These are phyloP conservation scores for Drosophila bocki DNA, from an alignment of 1,140 invertebrate genomes.

Conservation along the genomic window DNA sequence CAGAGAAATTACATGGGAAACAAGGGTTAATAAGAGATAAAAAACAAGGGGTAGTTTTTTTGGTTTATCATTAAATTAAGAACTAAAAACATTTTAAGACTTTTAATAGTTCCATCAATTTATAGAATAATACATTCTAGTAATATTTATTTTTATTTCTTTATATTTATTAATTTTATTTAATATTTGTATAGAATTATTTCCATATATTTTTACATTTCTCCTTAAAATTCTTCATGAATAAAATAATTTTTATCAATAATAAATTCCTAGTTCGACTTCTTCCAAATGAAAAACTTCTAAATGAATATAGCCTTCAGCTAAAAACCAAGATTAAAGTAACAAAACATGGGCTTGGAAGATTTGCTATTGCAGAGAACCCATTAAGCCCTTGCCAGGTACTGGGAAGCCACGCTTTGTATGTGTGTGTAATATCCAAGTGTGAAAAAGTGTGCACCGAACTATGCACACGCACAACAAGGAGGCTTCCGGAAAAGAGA, in stretches of 20 bases:
- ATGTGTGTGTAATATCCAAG: conserved; percentile 35
- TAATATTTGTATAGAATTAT: too few species aligned
- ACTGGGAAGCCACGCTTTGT: conserved; percentile 20
- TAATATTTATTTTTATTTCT: too few species aligned
- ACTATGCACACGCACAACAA: conserved; percentile 70
- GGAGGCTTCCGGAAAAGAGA: conserved; percentile 12
- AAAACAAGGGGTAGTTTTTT: not conserved
- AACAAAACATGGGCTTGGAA: not conserved
- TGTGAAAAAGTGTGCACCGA: conserved; percentile 75
- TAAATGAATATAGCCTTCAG: not conserved
- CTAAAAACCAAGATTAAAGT: conserved; percentile 1
- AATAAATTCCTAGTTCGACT: not conserved
- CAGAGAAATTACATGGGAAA: not conserved
- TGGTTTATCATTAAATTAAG: too few species aligned
- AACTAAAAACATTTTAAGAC: too few species aligned
- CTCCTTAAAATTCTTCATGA: too few species aligned
- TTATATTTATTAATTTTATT: too few species aligned
- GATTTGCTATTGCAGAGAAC: conserved; percentile 6
- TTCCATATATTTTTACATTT: too few species aligned
- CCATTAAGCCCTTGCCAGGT: conserved; percentile 11
- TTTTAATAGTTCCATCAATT: too few species aligned
- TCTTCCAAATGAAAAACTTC: not conserved
- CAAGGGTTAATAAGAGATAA: not conserved
- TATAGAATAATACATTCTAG: too few species aligned
- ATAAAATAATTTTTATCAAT: not conserved